These are phyloP conservation scores for Ostrea edulis DNA, from an alignment of 1,140 invertebrate species.

Conservation along the genomic window DNA sequence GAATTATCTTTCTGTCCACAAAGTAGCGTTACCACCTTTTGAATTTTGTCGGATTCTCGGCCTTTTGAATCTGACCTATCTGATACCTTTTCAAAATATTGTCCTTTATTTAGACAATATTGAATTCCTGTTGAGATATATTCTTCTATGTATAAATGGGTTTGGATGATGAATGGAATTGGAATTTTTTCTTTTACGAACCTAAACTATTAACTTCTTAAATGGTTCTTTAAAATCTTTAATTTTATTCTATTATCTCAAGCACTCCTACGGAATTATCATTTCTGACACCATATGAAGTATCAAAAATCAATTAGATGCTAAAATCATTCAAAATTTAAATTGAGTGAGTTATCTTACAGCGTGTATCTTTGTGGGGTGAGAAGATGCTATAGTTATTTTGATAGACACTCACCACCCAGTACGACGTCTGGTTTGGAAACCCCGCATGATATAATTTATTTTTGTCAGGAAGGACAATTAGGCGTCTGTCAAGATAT, in stretches of 20 bases:
- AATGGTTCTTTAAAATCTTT: neutral
- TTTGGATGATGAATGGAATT: neutral
- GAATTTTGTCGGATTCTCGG: neutral
- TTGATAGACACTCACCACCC: neutral
- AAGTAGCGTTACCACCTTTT: neutral
- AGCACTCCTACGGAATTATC: neutral
- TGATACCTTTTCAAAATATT: slow-evolving; percentile 1
- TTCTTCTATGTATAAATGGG: neutral
- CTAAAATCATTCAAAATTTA: neutral
- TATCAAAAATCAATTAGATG: slow-evolving; percentile 5
- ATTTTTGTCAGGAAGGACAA: neutral
- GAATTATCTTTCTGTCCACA: slow-evolving; percentile 10
- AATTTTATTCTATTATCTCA: neutral
- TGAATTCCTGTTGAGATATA: neutral
- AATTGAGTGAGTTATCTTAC: neutral
- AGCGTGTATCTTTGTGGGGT: neutral
- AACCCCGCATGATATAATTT: neutral
- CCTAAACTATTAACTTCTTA: neutral
- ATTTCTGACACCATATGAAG: neutral
- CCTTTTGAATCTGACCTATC: slow-evolving; percentile 4
- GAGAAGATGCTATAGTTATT: too few relatives aligned
- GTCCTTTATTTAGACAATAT: neutral
- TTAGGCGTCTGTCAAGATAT: slow-evolving; percentile 11
- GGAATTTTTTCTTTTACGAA: neutral
- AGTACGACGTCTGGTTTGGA: too few relatives aligned